Evolutionary conservation across 2,888 invertebrate genomes (phyloP).

Genomic region (Crematogaster levior): DNA sequence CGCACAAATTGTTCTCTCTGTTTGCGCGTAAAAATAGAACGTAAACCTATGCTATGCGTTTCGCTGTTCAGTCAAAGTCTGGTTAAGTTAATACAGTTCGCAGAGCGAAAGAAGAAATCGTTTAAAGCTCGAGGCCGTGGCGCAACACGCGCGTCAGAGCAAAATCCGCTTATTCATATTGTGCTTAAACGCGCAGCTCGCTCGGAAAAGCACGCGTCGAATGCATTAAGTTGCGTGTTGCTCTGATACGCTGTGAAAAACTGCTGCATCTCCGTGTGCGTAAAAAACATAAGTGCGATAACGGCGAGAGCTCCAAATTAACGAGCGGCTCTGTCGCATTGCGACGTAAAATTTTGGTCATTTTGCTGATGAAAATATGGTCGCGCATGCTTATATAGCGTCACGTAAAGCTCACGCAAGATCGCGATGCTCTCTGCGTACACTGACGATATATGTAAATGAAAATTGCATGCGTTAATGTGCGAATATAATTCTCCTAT

Average conservation of each 20-base stretch:
- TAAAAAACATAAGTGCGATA: slow-evolving; percentile 28
- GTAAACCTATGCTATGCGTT: not conserved
- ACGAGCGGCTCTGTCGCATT: slow-evolving; percentile 26
- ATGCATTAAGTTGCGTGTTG: slow-evolving; percentile 21
- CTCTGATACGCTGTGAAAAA: slow-evolving; percentile 19
- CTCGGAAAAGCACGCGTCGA: slow-evolving; percentile 39
- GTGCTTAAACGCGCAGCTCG: slow-evolving; percentile 39
- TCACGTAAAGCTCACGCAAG: not conserved
- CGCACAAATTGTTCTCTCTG: slow-evolving; percentile 3
- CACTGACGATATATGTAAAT: not conserved
- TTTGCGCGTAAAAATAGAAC: slow-evolving; percentile 6
- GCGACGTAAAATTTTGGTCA: slow-evolving; percentile 1
- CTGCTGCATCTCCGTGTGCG: not conserved
- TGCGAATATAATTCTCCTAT: not conserved
- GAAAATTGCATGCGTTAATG: not conserved
- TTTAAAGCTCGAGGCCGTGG: slow-evolving; percentile 1
- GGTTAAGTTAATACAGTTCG: not conserved
- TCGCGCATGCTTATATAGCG: not conserved
- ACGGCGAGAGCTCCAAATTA: slow-evolving; percentile 36
- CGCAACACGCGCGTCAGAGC: slow-evolving; percentile 1
- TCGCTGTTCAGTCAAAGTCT: not conserved
- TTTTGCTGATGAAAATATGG: slow-evolving; percentile 6
- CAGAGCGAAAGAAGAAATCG: slow-evolving; percentile 1
- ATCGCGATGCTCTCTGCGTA: not conserved
- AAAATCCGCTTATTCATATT: slow-evolving; percentile 58